phyloP scores from a whole-genome alignment of 2,113 vertebrate species.

The Gymnogyps californianus region DNA sequence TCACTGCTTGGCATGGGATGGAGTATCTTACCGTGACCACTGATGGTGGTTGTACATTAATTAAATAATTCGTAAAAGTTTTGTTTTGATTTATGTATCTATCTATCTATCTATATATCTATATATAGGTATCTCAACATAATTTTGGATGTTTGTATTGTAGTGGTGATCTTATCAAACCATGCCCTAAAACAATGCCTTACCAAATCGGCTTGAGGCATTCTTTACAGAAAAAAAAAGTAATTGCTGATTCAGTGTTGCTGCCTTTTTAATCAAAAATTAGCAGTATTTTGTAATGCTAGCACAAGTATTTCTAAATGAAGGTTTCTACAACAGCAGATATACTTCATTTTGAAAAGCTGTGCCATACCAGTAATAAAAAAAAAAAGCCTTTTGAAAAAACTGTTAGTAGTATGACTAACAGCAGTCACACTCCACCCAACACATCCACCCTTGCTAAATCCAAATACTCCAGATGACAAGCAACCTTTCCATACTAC shows the following conservation, averaged over 20 bases:
- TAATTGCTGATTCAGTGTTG: neutral
- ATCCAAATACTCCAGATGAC: conserved; percentile 50
- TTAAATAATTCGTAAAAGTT: neutral
- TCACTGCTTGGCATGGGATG: neutral
- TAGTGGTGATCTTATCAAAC: neutral
- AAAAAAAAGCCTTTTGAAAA: conserved; percentile 31
- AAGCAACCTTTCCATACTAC: conserved; percentile 27
- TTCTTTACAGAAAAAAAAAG: neutral
- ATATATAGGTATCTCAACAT: neutral
- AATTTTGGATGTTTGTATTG: neutral
- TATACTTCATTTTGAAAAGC: neutral
- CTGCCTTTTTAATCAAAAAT: neutral
- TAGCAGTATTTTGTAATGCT: neutral
- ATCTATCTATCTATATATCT: neutral
- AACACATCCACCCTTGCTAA: conserved; percentile 25
- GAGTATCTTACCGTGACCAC: neutral
- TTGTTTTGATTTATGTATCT: neutral
- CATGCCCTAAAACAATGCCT: neutral
- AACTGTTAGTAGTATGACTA: conserved; percentile 41
- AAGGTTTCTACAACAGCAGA: neutral
- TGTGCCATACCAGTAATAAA: neutral
- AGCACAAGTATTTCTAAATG: neutral
- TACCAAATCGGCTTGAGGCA: neutral
- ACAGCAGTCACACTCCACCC: conserved; percentile 62
- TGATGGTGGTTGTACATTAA: neutral